Evolutionary conservation across 1,140 invertebrate species (phyloP).

Genomic region (Portunus trituberculatus): DNA sequence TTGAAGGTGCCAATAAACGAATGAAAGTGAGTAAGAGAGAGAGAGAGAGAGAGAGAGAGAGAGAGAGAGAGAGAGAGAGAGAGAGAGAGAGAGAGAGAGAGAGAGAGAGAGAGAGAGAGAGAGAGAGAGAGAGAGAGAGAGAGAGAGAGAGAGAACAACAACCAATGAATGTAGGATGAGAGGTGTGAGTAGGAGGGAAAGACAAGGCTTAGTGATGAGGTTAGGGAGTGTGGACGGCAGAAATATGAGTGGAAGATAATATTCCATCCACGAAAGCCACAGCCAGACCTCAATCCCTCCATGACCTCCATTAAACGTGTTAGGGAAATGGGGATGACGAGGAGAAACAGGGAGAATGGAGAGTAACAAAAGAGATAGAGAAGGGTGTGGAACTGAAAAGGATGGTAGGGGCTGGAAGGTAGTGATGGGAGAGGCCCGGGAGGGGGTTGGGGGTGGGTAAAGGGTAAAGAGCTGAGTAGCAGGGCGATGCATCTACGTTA

Average conservation of each 20-base stretch:
- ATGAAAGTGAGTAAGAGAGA: not conserved
- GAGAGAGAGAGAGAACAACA: not conserved
- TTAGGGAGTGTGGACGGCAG: not conserved
- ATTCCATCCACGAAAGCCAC: not conserved
- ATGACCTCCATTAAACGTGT: no score
- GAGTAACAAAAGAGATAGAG: not conserved
- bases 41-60: slow-evolving; percentile 29
- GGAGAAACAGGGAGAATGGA: not conserved
- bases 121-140: not conserved
- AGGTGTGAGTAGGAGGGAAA: not conserved
- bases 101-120: not conserved
- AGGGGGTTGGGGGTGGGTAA: not conserved
- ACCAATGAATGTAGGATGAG: not conserved
- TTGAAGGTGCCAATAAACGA: not conserved
- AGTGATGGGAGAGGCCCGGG: not conserved
- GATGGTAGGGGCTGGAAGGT: not conserved
- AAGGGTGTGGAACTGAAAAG: not conserved
- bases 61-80: not conserved
- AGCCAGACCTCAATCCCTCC: no score
- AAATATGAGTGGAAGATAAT: not conserved
- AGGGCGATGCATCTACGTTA: slow-evolving; percentile 2
- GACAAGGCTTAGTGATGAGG: not conserved
- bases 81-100: not conserved
- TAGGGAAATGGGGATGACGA: not conserved
- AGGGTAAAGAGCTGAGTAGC: not conserved